Evolutionary conservation across 2,797 vertebrate species (phyloP), one percentile per base, ranked within the genome.

Genomic region (Peromyscus melanophrys): DNA sequence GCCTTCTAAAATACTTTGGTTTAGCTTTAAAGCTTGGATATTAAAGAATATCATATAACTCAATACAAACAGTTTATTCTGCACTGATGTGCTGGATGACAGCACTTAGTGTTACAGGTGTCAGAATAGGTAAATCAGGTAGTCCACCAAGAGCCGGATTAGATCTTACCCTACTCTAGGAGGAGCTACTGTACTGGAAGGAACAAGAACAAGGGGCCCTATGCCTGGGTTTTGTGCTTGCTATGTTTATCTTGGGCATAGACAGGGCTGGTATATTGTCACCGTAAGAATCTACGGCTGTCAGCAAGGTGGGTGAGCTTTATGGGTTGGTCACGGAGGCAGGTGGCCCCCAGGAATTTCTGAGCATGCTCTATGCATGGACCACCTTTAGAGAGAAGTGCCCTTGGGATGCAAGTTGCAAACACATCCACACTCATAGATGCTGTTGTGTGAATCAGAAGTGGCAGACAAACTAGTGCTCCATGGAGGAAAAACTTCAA

Each of bases 171-270:
- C 52, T 23, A 1, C 1, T 49, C 59, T 0, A 71, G 63, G 17
- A 27, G 37, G 7, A 25, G 34, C 25, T 0, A 1, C 21, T 0
- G 0, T 25, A 25, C 17, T 37, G 31, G 25, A 19, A 81, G 25
- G 12, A 61, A 43, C 37, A 76, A 46, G 37, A 23, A 55, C 8
- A 23, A 5, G 25, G 19, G 0, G 0, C 27, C 0, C 13, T 21
- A 17, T 69, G 14, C 0, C 29, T 11, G 65, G 13, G 55, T 14
- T 43, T 73, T 37, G 2, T 1, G 4, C 17, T 17, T 65, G 46
- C 0, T 71, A 46, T 25, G 17, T 25, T 91, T 17, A 6, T 10
- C 16, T 17, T 40, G 31, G 43, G 19, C 21, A 57, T 11, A 63
- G 4, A 29, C 10, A 34, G 49, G 19, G 11, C 23, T 71, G 16